Evolutionary conservation across 1,140 invertebrate genomes (phyloP), one percentile per base, ranked within the genome.

Genomic region (Euura lappo): DNA sequence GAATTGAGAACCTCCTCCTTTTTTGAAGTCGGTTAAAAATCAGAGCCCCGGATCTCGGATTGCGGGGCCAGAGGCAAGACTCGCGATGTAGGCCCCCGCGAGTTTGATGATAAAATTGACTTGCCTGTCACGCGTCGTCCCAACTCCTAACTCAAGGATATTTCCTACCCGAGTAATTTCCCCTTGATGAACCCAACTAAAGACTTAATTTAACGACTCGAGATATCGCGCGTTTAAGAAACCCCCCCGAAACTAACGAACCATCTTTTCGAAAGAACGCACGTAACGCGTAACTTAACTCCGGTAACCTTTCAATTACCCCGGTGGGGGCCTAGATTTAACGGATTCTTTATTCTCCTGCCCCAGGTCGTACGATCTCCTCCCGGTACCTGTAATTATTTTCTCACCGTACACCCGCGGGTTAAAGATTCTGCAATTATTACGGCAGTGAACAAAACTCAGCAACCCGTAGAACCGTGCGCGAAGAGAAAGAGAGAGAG

Each of bases 131-230:
- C 51, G 51, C 13, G 51, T 60, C 13, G 10, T 60, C 51, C 51
- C 13, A 60, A 60, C 51, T 60, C 51, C 51, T 60, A 60, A 60
- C 51, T 60, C 51, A 60, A 60, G 8, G 51, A 11, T 60, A 8
- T 60, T 60, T 60, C 51, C 51, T 60, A 2, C 13, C 13, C 3
- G 51, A 60, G 51, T 60, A 60, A 60, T 60, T 60, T 60, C 4
- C 51, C 51, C 51, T 11, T 8, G 51, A 60, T 60, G 6, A 28
- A 60, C 51, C 8, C 8, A n/a, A 60, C 51, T 60, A 8, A 60
- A 60, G 51, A 60, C 51, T 60, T 60, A 60, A 60, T 60, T 60
- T 60, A 11, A 60, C 51, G 51, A 60, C 51, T 60, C 13, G 51
- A 3, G 51, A 11, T 60, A 60, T 60, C 51, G 51, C 13, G 8